Conservation (phyloP, 2,113 vertebrate species). For the Plecturocebus donacophilus region DNA sequence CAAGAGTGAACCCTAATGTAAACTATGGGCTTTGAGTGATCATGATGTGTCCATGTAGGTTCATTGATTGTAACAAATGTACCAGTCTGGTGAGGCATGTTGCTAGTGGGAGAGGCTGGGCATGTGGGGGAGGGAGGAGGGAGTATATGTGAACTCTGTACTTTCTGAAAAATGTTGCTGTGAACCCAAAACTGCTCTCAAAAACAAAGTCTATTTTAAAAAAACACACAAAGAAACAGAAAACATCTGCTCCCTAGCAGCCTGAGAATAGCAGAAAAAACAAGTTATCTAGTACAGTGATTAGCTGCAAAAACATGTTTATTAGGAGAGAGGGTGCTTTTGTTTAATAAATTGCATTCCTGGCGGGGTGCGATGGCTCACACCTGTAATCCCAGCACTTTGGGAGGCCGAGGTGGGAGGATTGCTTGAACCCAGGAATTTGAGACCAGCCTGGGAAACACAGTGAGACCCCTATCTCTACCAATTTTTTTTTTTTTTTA, state of each 20-base stretch:
- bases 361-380: too few relatives aligned
- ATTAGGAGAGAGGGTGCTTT: slow-evolving; percentile 14
- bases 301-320: background rate
- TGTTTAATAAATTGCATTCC: background rate
- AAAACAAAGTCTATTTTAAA: slow-evolving; percentile 10
- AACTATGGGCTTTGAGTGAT: background rate
- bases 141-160: background rate
- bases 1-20: background rate
- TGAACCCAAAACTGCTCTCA: slow-evolving; percentile 19
- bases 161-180: slow-evolving; percentile 1
- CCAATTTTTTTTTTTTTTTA: too few relatives aligned
- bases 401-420: too few relatives aligned
- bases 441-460: too few relatives aligned
- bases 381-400: too few relatives aligned
- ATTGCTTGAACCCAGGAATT: too few relatives aligned
- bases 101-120: background rate
- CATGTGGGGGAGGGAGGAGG: background rate
- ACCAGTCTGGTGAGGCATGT: background rate
- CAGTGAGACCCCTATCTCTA: too few relatives aligned
- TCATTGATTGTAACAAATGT: slow-evolving; percentile 4
- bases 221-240: background rate
- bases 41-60: background rate
- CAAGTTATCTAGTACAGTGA: background rate
- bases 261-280: background rate
- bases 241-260: slow-evolving; percentile 35